Evolutionary conservation across 1,140 invertebrate species (phyloP).

Genomic region (Belonocnema kinseyi): DNA sequence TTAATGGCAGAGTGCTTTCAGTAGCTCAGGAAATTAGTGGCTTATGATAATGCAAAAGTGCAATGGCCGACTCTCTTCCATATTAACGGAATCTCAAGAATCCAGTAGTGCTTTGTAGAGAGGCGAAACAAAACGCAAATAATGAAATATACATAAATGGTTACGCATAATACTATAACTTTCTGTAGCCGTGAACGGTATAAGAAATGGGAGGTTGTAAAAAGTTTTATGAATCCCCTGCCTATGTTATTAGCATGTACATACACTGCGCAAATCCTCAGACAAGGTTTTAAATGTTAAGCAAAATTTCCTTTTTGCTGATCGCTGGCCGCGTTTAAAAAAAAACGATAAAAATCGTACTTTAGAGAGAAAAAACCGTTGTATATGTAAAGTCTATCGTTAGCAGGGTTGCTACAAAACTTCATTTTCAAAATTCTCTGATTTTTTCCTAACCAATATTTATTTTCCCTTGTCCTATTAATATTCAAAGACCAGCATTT

Average conservation of each 20-base stretch:
- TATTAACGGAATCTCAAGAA: conserved; percentile 15
- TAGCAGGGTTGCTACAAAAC: too few species aligned
- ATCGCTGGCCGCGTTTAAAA: background rate
- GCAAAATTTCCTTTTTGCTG: conserved; percentile 18
- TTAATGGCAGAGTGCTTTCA: background rate
- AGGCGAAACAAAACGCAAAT: conserved; percentile 30
- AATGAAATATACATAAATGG: conserved; percentile 31
- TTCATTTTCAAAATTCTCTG: too few species aligned
- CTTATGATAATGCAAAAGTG: conserved; percentile 15
- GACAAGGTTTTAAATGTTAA: conserved; percentile 23
- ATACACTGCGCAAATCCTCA: background rate
- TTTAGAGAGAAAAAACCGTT: too few species aligned
- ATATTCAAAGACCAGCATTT: too few species aligned
- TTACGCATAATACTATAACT: conserved; percentile 22
- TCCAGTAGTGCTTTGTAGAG: conserved; percentile 14
- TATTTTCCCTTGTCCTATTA: too few species aligned
- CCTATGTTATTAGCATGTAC: conserved; percentile 37
- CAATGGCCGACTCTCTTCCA: conserved; percentile 27
- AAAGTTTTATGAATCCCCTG: conserved; percentile 39
- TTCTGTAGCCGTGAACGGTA: conserved; percentile 26
- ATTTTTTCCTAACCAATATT: too few species aligned
- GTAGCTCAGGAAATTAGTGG: background rate
- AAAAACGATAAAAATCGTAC: too few species aligned
- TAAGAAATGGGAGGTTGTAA: conserved; percentile 34
- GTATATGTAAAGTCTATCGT: too few species aligned